phyloP scores from a whole-genome alignment of 2,888 invertebrate species.

The Melanostoma mellinum region DNA sequence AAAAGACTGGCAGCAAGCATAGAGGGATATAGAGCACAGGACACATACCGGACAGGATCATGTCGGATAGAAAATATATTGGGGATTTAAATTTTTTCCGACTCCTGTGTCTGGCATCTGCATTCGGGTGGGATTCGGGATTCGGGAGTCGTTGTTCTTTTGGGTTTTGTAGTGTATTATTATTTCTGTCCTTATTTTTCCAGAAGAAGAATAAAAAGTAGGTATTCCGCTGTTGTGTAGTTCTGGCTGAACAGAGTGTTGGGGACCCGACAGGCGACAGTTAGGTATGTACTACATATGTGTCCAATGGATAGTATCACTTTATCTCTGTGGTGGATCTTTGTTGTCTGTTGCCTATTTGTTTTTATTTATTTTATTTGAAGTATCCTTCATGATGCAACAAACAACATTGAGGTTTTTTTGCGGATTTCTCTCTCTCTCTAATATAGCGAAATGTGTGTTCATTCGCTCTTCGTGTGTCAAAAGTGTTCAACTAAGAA shows the following conservation, averaged over 20 bases:
- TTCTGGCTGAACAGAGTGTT: conserved; percentile 26
- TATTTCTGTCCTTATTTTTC: conserved; percentile 47
- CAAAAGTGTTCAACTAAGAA: conserved; percentile 24
- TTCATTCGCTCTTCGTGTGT: conserved; percentile 37
- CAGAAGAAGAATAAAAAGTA: neutral
- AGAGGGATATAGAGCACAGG: conserved; percentile 47
- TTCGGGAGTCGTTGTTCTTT: conserved; percentile 6
- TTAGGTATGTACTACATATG: conserved; percentile 37
- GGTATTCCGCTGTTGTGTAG: conserved; percentile 10
- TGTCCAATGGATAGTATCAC: conserved; percentile 60
- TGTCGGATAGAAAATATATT: conserved; percentile 73
- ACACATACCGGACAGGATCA: conserved; percentile 71
- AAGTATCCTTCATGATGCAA: conserved; percentile 25
- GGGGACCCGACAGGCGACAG: conserved; percentile 54
- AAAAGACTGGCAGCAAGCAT: conserved; percentile 42
- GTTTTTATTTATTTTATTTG: conserved; percentile 27
- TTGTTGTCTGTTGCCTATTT: conserved; percentile 1
- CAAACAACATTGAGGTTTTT: conserved; percentile 23
- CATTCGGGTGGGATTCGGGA: conserved; percentile 41
- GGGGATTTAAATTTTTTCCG: conserved; percentile 54
- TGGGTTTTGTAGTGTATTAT: conserved; percentile 51
- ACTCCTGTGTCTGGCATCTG: conserved; percentile 32
- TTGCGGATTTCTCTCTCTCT: conserved; percentile 31
- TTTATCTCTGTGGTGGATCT: conserved; percentile 57
- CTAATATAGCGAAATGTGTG: conserved; percentile 64